Conservation (phyloP, 2,888 invertebrate species). For the Xestobium rufovillosum region DNA sequence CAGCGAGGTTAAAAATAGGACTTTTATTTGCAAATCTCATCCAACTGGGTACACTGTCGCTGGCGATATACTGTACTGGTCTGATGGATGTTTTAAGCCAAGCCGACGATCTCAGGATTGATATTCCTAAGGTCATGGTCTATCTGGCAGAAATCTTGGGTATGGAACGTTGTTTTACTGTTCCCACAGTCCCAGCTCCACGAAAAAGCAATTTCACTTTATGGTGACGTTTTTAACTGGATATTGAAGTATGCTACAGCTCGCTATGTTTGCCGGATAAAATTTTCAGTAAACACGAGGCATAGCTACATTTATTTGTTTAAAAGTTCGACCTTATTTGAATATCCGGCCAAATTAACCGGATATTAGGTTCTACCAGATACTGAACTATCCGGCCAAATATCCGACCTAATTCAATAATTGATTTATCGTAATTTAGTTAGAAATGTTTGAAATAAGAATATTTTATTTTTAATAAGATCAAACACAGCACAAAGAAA, state of each 20-base stretch:
- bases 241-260: conserved; percentile 40
- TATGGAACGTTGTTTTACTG: too few relatives aligned
- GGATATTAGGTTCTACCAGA: too few relatives aligned
- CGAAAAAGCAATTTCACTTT: conserved; percentile 5
- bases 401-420: too few relatives aligned
- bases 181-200: conserved; percentile 10
- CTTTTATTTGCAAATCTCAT: conserved; percentile 48
- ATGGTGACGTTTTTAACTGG: conserved; percentile 36
- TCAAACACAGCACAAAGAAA: too few relatives aligned
- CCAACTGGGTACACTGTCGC: conserved; percentile 41
- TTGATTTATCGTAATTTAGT: too few relatives aligned
- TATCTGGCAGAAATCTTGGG: conserved; percentile 68
- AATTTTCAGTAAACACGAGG: too few relatives aligned
- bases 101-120: conserved; percentile 69
- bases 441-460: too few relatives aligned
- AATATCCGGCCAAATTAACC: too few relatives aligned
- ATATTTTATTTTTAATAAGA: too few relatives aligned
- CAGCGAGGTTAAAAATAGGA: conserved; percentile 44
- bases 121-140: conserved; percentile 78
- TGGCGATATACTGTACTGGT: conserved; percentile 46
- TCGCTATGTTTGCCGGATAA: conserved; percentile 43
- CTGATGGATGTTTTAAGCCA: conserved; percentile 56
- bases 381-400: too few relatives aligned
- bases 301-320: too few relatives aligned
- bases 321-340: too few relatives aligned